Evolutionary conservation across 1,140 invertebrate species (phyloP).

Genomic region (Euura saliciscinereae): DNA sequence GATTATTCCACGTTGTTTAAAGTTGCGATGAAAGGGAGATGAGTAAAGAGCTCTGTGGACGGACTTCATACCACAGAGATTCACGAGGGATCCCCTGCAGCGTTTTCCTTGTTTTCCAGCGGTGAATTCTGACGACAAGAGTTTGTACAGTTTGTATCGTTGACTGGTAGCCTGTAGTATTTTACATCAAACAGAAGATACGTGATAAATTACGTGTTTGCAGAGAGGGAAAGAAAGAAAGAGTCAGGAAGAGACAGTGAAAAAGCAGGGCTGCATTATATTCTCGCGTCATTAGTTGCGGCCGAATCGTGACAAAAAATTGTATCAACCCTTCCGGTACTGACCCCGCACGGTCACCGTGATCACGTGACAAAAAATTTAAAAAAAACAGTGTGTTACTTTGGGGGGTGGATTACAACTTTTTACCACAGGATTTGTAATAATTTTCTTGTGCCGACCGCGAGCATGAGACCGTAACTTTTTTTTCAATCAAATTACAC

Average conservation of each 20-base stretch:
- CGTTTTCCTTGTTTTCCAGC: not conserved
- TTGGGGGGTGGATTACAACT: not conserved
- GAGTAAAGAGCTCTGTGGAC: not conserved
- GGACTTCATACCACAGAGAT: not conserved
- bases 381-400: not conserved
- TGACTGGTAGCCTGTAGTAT: too few species aligned
- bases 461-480: not conserved
- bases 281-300: not conserved
- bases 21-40: not conserved
- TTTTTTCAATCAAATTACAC: too few species aligned
- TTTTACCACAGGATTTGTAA: not conserved
- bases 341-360: too few species aligned
- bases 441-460: not conserved
- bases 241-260: not conserved
- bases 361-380: not conserved
- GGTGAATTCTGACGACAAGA: constrained; percentile 2
- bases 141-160: not conserved
- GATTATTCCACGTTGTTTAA: not conserved
- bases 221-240: not conserved
- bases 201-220: not conserved
- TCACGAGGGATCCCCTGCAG: not conserved
- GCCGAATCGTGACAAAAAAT: not conserved
- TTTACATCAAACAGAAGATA: not conserved
- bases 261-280: not conserved
- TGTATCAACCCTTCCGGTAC: not conserved